A percentile compares a stretch with the other conserved stretches of the same genome.
Conservation (phyloP, 2,888 invertebrate species). For the Aleiodes testaceus region DNA sequence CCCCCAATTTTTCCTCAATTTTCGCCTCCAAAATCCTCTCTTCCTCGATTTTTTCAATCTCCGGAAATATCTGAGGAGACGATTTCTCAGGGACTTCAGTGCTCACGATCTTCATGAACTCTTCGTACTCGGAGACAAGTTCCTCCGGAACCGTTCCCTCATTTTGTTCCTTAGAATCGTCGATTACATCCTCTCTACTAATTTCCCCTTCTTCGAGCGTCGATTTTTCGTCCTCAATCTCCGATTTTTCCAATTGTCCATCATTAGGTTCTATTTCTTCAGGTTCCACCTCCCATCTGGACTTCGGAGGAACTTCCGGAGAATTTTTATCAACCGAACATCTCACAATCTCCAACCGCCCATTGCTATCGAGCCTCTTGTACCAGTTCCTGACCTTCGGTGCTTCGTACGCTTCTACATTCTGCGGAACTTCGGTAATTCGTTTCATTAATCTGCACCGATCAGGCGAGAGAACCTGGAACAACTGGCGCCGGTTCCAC, state of each 20-base stretch:
- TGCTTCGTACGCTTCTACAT: slow-evolving; percentile 47
- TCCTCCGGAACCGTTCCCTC: not conserved
- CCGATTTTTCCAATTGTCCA: slow-evolving; percentile 40
- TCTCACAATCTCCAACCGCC: slow-evolving; percentile 31
- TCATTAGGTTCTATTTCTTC: not conserved
- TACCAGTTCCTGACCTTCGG: slow-evolving; percentile 62
- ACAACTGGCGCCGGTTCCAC: slow-evolving; percentile 60
- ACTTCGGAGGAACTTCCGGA: slow-evolving; percentile 57
- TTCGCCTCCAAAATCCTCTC: no score
- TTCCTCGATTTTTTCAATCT: no score
- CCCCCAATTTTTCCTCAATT: no score
- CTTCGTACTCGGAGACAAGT: slow-evolving; percentile 75
- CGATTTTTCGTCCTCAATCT: slow-evolving; percentile 39
- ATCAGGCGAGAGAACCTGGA: slow-evolving; percentile 60
- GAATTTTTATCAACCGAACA: slow-evolving; percentile 8
- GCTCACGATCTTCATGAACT: slow-evolving; percentile 77
- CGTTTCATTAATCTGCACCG: slow-evolving; percentile 65
- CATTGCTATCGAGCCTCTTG: slow-evolving; percentile 51
- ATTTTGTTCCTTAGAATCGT: slow-evolving; percentile 27
- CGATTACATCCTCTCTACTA: no score
- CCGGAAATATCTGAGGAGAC: not conserved
- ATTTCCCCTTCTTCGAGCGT: not conserved
- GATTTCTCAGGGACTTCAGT: slow-evolving; percentile 49
- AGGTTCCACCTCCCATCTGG: slow-evolving; percentile 68
- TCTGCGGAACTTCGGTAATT: slow-evolving; percentile 58